Evolutionary conservation across 2,113 vertebrate genomes (phyloP).

Genomic region (Chamaetylas fuelleborni): DNA sequence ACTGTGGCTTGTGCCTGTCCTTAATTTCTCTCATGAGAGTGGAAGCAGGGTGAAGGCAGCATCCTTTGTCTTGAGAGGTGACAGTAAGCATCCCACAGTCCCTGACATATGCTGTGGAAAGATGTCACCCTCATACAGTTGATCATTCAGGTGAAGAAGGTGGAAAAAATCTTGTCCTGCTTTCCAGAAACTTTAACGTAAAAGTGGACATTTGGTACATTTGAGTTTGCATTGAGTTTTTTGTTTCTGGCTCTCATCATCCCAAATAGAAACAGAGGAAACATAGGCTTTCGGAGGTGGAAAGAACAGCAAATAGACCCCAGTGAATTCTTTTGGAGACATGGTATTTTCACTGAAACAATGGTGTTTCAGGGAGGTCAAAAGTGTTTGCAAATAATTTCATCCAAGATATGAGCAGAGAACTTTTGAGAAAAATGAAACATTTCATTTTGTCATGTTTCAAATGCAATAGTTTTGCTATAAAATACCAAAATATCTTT

Average conservation of each 20-base stretch:
- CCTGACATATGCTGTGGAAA: background rate
- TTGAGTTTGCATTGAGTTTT: background rate
- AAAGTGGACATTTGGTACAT: background rate
- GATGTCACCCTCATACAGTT: background rate
- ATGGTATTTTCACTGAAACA: background rate
- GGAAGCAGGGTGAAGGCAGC: background rate
- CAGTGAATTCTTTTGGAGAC: background rate
- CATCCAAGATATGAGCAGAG: background rate
- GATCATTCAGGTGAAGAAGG: background rate
- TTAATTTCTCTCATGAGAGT: background rate
- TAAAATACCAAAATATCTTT: background rate
- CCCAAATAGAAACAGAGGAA: background rate
- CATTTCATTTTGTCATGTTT: background rate
- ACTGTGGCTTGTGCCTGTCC: background rate
- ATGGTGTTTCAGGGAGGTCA: background rate
- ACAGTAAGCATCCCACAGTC: background rate
- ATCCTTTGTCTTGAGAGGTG: background rate
- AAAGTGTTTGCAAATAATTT: background rate
- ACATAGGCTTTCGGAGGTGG: background rate
- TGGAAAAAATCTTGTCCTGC: background rate
- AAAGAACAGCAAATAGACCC: background rate
- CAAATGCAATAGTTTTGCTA: background rate
- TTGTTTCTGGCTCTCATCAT: background rate
- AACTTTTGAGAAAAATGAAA: background rate
- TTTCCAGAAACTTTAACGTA: background rate